A percentile compares a stretch with the other conserved stretches of the same genome.
Conservation (phyloP, 1,140 invertebrate genomes). For the Pogonognathellus flavescens region DNA sequence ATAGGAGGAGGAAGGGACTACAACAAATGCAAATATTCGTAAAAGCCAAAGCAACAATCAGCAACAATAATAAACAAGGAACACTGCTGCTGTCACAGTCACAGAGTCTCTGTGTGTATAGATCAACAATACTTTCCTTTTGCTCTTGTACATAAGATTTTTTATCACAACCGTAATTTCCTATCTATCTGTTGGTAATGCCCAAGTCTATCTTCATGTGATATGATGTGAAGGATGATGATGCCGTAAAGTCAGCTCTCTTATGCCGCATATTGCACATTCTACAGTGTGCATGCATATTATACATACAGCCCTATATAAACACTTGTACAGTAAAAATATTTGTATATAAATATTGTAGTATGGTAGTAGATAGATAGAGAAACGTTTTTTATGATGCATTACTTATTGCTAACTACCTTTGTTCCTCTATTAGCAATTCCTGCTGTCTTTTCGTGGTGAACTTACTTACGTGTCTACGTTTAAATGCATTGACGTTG, state of each 20-base stretch:
- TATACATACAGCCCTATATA: neutral
- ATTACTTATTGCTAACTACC: neutral
- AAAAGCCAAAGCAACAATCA: no score
- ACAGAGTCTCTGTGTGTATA: neutral
- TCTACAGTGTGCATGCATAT: no score
- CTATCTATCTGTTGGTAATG: neutral
- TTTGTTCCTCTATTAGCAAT: constrained; percentile 11
- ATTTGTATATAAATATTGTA: neutral
- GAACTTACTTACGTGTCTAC: no score
- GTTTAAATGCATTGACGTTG: no score
- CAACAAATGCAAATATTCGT: no score
- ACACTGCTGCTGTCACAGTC: no score
- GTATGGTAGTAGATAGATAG: neutral
- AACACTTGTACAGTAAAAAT: neutral
- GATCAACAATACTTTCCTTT: constrained; percentile 41
- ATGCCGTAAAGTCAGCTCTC: neutral
- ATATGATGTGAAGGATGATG: constrained; percentile 36
- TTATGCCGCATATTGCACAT: neutral
- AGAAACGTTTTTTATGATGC: neutral
- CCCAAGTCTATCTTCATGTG: constrained; percentile 9
- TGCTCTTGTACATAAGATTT: constrained; percentile 6
- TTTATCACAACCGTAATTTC: constrained; percentile 25
- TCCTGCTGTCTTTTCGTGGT: neutral
- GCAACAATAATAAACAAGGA: no score
- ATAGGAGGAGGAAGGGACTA: no score